Evolutionary conservation across 64 coral and sea anemone species (phyloP).

Genomic region (Stylophora pistillata): DNA sequence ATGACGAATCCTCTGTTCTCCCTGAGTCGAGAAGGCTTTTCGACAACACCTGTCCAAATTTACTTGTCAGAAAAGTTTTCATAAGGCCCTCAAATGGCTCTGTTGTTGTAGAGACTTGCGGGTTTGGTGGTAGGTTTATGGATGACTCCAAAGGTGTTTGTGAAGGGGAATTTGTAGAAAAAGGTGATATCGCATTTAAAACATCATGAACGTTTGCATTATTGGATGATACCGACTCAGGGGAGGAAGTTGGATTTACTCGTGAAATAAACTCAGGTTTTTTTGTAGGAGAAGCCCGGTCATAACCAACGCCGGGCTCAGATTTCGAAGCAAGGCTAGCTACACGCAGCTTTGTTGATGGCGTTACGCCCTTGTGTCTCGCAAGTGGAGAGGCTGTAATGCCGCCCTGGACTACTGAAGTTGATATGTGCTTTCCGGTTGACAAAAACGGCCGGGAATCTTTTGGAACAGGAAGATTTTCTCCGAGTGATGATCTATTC

Average conservation of each 20-base stretch:
- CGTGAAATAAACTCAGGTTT: not conserved
- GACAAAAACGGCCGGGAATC: not conserved
- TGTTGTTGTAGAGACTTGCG: not conserved
- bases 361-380: not conserved
- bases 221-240: not conserved
- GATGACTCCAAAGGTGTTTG: not conserved
- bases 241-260: not conserved
- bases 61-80: slow-evolving; percentile 2
- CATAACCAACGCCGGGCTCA: not conserved
- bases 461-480: slow-evolving; percentile 35
- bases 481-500: not conserved
- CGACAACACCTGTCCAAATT: not conserved
- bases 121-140: not conserved
- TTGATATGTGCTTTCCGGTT: not conserved
- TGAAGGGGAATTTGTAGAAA: not conserved
- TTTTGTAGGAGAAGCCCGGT: not conserved
- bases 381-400: not conserved
- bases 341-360: not conserved
- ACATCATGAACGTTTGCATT: not conserved
- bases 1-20: not conserved
- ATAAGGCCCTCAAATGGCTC: not conserved
- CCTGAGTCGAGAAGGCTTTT: not conserved
- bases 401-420: not conserved
- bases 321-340: not conserved
- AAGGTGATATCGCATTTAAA: not conserved